Percentiles rank a stretch among this genome's conserved stretches.
phyloP scores from a whole-genome alignment of 2,797 vertebrate genomes.

The Propithecus perrieri region DNA sequence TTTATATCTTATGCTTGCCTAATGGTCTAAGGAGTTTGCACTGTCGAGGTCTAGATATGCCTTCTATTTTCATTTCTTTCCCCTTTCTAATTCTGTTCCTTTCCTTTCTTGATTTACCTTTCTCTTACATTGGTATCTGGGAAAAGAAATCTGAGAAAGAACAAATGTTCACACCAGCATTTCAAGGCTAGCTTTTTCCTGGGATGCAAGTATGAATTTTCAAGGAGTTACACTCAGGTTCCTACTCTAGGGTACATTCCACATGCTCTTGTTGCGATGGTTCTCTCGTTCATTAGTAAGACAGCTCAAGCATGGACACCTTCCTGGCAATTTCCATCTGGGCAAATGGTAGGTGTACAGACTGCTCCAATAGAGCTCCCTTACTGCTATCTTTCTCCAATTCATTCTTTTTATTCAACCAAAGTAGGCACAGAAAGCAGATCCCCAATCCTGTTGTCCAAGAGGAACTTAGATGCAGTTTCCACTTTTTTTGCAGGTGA shows the following conservation, averaged over 20 bases:
- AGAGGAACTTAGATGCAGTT: background rate
- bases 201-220: background rate
- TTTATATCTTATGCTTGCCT: background rate
- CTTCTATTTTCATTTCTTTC: background rate
- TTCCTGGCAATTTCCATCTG: background rate
- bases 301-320: background rate
- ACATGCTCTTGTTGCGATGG: background rate
- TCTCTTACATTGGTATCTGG: background rate
- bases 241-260: background rate
- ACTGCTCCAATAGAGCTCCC: background rate
- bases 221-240: background rate
- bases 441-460: background rate
- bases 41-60: background rate
- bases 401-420: background rate
- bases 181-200: background rate
- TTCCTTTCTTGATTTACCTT: background rate
- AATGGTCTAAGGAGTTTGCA: background rate
- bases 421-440: background rate
- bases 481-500: background rate
- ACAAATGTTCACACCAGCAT: background rate
- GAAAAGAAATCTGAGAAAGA: conserved; percentile 3
- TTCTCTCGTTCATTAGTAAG: background rate
- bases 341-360: background rate
- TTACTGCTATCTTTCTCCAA: background rate
- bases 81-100: background rate